These are phyloP conservation scores for Diplodus puntazzo DNA, from an alignment of 2,797 vertebrate species.

Conservation along the genomic window DNA sequence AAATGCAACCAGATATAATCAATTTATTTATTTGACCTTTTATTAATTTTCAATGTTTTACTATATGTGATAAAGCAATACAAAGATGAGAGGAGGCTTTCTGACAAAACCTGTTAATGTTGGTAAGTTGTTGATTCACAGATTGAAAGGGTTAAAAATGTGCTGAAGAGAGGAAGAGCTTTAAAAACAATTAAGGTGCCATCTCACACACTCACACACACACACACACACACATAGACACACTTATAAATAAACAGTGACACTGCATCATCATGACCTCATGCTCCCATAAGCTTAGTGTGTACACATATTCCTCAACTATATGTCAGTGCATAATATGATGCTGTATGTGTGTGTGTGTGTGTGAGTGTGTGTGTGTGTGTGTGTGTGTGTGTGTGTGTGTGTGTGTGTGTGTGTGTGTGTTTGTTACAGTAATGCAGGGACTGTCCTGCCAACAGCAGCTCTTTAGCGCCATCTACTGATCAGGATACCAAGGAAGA, in stretches of 20 bases:
- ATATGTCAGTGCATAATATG: constrained; percentile 20
- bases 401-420: background rate
- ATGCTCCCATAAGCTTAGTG: background rate
- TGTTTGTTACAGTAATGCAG: constrained; percentile 8
- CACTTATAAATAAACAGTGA: background rate
- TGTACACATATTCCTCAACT: constrained; percentile 1
- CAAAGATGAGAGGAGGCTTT: background rate
- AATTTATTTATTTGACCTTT: background rate
- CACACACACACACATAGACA: constrained; percentile 12
- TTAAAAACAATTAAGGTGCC: background rate
- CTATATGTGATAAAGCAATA: background rate
- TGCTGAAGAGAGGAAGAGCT: background rate
- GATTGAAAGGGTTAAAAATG: background rate
- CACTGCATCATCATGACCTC: background rate
- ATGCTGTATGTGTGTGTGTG: constrained; percentile 15
- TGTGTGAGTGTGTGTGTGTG: background rate
- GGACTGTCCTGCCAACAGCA: constrained; percentile 6
- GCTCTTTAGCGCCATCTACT: constrained; percentile 78
- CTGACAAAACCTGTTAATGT: background rate
- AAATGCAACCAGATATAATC: background rate
- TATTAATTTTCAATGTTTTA: background rate
- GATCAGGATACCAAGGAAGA: constrained; percentile 14
- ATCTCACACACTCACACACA: background rate
- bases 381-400: constrained; percentile 14
- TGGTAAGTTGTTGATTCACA: constrained; percentile 14